Percentiles rank a stretch among this genome's conserved stretches.
phyloP scores from a whole-genome alignment of 2,113 vertebrate species.

The Triplophysa tibetana region DNA sequence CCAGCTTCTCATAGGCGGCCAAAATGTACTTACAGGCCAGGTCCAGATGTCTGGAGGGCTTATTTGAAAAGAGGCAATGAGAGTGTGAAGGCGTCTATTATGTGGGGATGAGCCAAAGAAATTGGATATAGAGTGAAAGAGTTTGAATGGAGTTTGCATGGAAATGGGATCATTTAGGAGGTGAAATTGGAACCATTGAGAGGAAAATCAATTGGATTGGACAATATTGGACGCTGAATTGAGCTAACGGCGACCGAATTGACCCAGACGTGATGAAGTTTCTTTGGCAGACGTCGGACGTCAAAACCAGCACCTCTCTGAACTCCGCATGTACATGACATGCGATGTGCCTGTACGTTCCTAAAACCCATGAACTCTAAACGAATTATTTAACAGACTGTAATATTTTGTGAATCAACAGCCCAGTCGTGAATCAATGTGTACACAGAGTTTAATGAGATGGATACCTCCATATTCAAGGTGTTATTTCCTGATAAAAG shows the following conservation, averaged over 20 bases:
- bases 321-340: conserved; percentile 9
- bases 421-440: conserved; percentile 31
- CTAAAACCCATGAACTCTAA: not conserved
- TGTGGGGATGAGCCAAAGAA: conserved; percentile 36
- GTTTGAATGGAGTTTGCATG: conserved; percentile 65
- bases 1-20: not conserved
- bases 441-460: conserved; percentile 60
- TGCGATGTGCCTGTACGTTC: not conserved
- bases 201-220: conserved; percentile 58
- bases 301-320: conserved; percentile 28
- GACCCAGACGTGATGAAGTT: conserved; percentile 51
- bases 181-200: conserved; percentile 58
- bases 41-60: conserved; percentile 48
- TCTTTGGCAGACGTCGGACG: conserved; percentile 49
- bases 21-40: conserved; percentile 19
- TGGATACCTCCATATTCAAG: conserved; percentile 61
- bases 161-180: conserved; percentile 59
- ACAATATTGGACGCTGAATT: conserved; percentile 57
- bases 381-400: no score
- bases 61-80: conserved; percentile 31
- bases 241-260: conserved; percentile 61
- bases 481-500: conserved; percentile 61
- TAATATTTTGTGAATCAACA: no score
- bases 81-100: conserved; percentile 49
- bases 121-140: conserved; percentile 64